phyloP scores from a whole-genome alignment of 2,797 vertebrate species.

The Lophotriccus pileatus region DNA sequence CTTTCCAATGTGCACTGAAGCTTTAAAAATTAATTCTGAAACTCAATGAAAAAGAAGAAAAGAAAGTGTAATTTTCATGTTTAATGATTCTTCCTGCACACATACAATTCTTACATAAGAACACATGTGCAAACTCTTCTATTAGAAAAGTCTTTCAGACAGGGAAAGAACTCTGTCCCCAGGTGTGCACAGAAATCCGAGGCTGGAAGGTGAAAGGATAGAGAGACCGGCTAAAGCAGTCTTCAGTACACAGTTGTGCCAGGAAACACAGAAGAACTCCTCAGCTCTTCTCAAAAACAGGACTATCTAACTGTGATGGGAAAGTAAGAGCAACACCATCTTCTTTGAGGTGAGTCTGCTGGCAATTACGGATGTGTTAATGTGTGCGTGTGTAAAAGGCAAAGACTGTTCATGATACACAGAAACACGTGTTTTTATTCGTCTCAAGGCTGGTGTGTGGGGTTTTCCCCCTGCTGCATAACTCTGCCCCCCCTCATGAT shows the following conservation, averaged over 20 bases:
- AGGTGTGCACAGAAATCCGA: neutral
- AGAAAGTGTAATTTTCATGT: neutral
- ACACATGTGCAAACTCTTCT: neutral
- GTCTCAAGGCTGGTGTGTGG: neutral
- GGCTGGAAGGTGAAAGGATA: neutral
- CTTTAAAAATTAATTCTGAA: slow-evolving; percentile 6
- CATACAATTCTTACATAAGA: neutral
- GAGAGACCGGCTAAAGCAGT: neutral
- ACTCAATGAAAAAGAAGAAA: neutral
- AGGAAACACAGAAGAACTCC: neutral
- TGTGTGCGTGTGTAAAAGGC: neutral
- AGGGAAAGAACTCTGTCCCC: neutral
- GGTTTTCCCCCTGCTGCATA: neutral
- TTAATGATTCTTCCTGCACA: accelerated
- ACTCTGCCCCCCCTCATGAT: accelerated
- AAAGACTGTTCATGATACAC: neutral
- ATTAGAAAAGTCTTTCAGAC: neutral
- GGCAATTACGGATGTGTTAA: neutral
- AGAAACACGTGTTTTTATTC: neutral
- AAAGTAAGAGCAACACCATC: neutral
- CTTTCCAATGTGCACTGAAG: neutral
- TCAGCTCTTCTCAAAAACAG: neutral
- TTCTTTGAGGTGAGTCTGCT: neutral
- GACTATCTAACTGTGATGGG: neutral
- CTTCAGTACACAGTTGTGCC: neutral